Evolutionary conservation across 2,888 invertebrate genomes (phyloP), one percentile per base, ranked within the genome.

Genomic region (Ophonus ardosiacus): DNA sequence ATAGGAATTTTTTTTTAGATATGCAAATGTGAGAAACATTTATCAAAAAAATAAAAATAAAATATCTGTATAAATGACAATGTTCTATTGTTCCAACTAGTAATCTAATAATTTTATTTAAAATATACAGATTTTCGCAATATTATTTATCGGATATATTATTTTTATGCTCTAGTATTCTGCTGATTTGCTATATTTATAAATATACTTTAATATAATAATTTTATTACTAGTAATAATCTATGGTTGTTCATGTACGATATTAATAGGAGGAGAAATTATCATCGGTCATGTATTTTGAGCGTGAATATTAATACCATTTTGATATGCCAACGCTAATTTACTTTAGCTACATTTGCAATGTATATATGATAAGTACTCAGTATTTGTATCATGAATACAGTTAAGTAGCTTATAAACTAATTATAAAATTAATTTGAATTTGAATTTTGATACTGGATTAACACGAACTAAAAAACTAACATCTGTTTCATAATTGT

Each of bases 341-440:
- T 68, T 38, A 38, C 31, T 38, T 68, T 68, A 38, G 10, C 31
- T 38, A 68, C 24, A 68, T 68, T 68, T 68, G 38, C 68, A 38
- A 40, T 68, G 68, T 68, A 38, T 40, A 68, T 68, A 15, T 68
- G 17, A 15, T 38, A 38, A n/a, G 68, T 21, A 38, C 38, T 31
- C n/a, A 10, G 24, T 38, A 24, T 38, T 21, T 38, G 68, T 68
- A 40, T 68, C 15, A 68, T 68, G n/a, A 68, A 40, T 68, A 38
- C 31, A 68, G 38, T 68, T 68, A 68, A 68, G 68, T 68, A 15
- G 68, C 38, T 68, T 68, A 68, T 68, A 68, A 68, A 38, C 68
- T 38, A 31, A 68, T 68, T 68, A 68, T 68, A 68, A 68, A 38
- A 68, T 68, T 68, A 68, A 68, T 68, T 68, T 38, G 38, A 68